Base-by-base conservation (phyloP, 1,140 invertebrate species). In the Lordiphosa clarofinis region DNA sequence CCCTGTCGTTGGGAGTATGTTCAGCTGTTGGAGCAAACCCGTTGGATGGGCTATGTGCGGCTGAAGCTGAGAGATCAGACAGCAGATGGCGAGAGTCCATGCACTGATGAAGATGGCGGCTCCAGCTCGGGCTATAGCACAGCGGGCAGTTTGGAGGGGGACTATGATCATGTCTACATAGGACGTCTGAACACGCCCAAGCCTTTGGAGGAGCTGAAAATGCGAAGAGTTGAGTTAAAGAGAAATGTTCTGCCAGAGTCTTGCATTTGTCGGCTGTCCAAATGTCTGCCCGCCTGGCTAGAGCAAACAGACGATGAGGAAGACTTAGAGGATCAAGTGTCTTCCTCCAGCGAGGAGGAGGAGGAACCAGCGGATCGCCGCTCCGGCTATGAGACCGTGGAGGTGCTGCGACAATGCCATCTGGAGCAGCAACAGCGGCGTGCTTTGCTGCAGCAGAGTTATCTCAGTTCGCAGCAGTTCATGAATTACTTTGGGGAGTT, bases 401-500 rank as follows among this genome's bases (percentile, higher is more conserved):
- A 87, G 49, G 56, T 70, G 2, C 54, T 89, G 71, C 58, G 64
- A 81, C 74, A 69, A 87, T 86, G 73, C 33, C 64, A 46, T 89
- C 75, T 76, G 57, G 89, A 84, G 89, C 62, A 88, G 89, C 78
- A 89, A 10, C 91, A 73, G 56, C 90, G 75, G 4, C 90, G 90
- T 38, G 42, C 58, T 3, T 36, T 63, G 21, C 64, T 87, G 19
- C 75, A 82, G 40, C 86, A 87, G 36, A 61, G 65, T 28, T 94
- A 92, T 72, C 86, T 93, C 1, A 92, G 91, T 70, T 94, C 92
- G 4, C 68, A 87, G 6, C 87, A 78, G 13, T 94, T 94, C 55
- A 92, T 93, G 91, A 87, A 89, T 11, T 90, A 93, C 48, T 94
- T 94, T 70, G 90, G 90, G 0, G 90, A 92, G 44, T 60, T 92